phyloP scores from a whole-genome alignment of 2,113 vertebrate genomes.

The Piaya cayana region DNA sequence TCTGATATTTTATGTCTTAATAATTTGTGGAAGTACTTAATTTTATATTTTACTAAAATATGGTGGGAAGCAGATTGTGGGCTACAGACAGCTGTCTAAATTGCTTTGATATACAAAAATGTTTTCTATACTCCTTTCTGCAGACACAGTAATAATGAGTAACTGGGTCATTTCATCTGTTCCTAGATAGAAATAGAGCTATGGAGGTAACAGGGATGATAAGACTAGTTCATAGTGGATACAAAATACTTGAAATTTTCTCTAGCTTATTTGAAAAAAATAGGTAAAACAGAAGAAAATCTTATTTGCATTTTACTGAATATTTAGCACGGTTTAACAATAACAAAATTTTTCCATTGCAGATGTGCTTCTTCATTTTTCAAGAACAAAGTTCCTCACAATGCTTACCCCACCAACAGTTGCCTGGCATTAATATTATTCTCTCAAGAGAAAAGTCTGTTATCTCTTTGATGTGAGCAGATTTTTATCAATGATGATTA shows the following conservation, averaged over 20 bases:
- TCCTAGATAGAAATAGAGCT: background rate
- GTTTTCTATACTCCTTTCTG: background rate
- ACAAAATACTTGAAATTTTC: background rate
- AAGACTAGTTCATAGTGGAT: background rate
- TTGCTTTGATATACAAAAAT: background rate
- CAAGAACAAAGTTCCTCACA: background rate
- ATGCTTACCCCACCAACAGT: background rate
- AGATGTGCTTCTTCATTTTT: background rate
- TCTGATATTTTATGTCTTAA: background rate
- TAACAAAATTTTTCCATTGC: background rate
- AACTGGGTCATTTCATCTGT: background rate
- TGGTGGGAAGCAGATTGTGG: background rate
- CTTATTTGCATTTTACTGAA: background rate
- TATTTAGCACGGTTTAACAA: background rate
- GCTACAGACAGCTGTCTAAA: background rate
- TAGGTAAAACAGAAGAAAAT: background rate
- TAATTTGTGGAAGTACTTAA: background rate
- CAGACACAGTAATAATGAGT: background rate
- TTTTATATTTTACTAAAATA: background rate
- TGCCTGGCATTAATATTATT: background rate
- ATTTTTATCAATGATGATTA: background rate
- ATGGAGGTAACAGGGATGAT: background rate
- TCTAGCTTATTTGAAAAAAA: background rate
- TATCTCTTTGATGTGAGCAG: background rate
- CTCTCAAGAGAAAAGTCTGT: background rate